Evolutionary conservation across 2,113 vertebrate genomes (phyloP).

Genomic region (Rhynchopsitta pachyrhyncha): DNA sequence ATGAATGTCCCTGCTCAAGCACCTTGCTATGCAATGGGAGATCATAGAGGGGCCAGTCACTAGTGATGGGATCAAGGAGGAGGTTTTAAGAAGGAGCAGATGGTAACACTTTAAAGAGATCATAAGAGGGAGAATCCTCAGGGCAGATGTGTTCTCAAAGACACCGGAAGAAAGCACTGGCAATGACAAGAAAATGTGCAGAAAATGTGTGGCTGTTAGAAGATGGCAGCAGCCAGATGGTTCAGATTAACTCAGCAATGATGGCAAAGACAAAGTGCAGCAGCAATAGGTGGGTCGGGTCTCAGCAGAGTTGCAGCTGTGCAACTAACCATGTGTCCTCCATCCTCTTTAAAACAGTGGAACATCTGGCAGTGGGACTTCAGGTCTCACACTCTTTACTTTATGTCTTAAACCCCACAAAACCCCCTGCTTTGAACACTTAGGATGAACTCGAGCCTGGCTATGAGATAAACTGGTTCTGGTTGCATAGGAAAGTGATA

Average conservation of each 20-base stretch:
- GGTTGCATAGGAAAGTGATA: not conserved
- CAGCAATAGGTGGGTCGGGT: constrained; percentile 8
- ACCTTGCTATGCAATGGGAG: not conserved
- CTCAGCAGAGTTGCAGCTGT: not conserved
- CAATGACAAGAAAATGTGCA: constrained; percentile 32
- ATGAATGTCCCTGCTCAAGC: not conserved
- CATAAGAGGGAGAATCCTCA: not conserved
- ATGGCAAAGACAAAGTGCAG: not conserved
- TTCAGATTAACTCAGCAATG: not conserved
- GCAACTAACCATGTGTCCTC: not conserved
- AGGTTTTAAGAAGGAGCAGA: not conserved
- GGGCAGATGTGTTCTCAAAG: constrained; percentile 47
- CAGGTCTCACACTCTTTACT: not conserved
- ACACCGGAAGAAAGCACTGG: not conserved
- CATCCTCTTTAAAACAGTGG: not conserved
- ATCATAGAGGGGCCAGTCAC: not conserved
- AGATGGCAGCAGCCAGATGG: constrained; percentile 28
- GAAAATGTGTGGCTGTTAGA: constrained; percentile 19
- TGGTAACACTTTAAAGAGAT: constrained; percentile 23
- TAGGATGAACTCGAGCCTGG: not conserved
- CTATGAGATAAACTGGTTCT: not conserved
- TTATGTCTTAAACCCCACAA: not conserved
- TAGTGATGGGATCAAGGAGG: not conserved
- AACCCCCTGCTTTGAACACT: not conserved
- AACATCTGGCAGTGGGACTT: not conserved